A percentile compares a stretch with the other conserved stretches of the same genome.
Conservation (phyloP, 1,140 invertebrate genomes). For the Calephelis virginiensis region DNA sequence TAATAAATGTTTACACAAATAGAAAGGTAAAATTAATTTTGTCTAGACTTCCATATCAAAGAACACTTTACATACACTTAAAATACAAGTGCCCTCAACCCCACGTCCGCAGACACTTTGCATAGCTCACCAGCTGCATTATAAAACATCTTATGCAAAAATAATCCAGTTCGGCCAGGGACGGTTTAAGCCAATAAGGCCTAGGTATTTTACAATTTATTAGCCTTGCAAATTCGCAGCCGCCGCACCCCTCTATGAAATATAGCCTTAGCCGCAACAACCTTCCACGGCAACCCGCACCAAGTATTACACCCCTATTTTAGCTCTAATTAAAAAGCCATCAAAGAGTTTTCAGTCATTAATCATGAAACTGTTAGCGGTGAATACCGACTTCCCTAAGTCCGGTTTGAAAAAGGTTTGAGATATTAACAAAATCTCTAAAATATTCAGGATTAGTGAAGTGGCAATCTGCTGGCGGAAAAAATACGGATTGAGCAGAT, state of each 20-base stretch:
- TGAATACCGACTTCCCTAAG: conserved; percentile 71
- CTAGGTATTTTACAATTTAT: conserved; percentile 74
- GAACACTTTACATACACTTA: neutral
- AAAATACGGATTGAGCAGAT: conserved; percentile 61
- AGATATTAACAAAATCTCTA: conserved; percentile 73
- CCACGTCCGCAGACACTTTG: conserved; percentile 9
- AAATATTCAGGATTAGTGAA: conserved; percentile 72
- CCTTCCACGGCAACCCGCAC: conserved; percentile 48
- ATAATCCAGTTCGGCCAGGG: conserved; percentile 53
- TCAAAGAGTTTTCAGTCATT: conserved; percentile 78
- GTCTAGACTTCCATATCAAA: too few relatives aligned
- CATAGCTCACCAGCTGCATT: conserved; percentile 15
- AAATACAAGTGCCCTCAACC: neutral
- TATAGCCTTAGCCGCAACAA: conserved; percentile 64
- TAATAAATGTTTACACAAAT: too few relatives aligned
- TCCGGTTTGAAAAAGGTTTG: conserved; percentile 67
- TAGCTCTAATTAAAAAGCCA: conserved; percentile 78
- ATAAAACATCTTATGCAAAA: conserved; percentile 33
- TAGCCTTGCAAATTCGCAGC: conserved; percentile 74
- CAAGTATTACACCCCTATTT: conserved; percentile 72
- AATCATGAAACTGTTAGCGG: conserved; percentile 77
- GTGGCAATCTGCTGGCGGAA: conserved; percentile 62
- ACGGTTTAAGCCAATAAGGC: conserved; percentile 70
- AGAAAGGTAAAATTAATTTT: too few relatives aligned
- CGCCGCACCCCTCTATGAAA: conserved; percentile 66